Evolutionary conservation across 2,113 vertebrate genomes (phyloP).

Genomic region (Triplophysa rosa): DNA sequence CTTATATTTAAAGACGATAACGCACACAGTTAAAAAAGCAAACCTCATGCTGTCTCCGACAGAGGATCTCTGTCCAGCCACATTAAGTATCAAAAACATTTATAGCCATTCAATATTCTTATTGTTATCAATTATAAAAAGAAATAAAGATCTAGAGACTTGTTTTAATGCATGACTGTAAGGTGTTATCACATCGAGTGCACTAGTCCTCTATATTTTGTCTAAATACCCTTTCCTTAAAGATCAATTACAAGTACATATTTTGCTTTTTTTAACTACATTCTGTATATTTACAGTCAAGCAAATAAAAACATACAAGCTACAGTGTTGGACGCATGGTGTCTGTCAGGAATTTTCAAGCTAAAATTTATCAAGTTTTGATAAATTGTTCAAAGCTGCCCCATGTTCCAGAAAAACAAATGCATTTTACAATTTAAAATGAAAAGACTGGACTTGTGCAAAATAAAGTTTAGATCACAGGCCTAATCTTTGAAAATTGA

Average conservation of each 20-base stretch:
- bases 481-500: no score
- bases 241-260: neutral
- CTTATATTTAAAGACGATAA: neutral
- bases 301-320: neutral
- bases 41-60: slow-evolving; percentile 7
- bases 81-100: neutral
- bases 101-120: neutral
- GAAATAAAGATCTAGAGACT: neutral
- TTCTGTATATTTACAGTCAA: neutral
- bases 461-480: no score
- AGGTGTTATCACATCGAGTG: neutral
- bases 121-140: neutral
- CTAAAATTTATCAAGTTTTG: neutral
- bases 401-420: neutral
- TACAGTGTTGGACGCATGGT: neutral
- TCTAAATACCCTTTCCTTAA: neutral
- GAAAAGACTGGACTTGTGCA: no score
- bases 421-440: no score
- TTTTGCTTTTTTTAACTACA: neutral
- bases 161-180: neutral
- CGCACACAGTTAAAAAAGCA: slow-evolving; percentile 1
- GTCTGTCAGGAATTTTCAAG: neutral
- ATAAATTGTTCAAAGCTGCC: slow-evolving; percentile 3
- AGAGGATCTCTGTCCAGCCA: slow-evolving; percentile 4
- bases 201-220: neutral